Base-by-base conservation (phyloP, 1,140 invertebrate genomes). In the Philaenus spumarius region DNA sequence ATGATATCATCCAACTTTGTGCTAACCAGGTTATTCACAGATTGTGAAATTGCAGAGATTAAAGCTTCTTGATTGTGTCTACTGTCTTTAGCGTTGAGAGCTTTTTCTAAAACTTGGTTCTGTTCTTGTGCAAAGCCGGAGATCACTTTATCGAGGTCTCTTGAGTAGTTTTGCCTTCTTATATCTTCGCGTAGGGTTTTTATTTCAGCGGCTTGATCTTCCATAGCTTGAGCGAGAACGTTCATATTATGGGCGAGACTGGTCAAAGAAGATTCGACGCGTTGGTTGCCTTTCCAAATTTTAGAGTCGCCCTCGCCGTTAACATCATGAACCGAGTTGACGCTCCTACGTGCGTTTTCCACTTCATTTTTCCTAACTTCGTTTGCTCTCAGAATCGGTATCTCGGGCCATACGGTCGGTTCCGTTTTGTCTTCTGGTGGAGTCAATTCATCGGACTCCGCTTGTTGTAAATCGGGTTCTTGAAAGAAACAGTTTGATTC, bases 371-470 rank as follows among this genome's bases (percentile, higher is more conserved):
- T 69, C 7, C 64, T 62, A 7, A 73, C 70, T 47, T 76, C 73
- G 60, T 71, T 71, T 7, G 72, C 66, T 17, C 74, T 68, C 64
- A 72, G 64, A 40, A 75, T 71, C 2, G 76, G 75, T 43, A 78
- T 73, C 66, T 76, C 73, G 3, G 72, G 71, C 78, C 78, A 60
- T 37, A 15, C 52, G 1, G 52, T 59, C 43, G 20, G 48, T 6
- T 66, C 62, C 4, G 57, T 23, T 51, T 70, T 62, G 7, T 60
- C 60, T 20, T 72, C 68, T 7, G 47, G 58, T 46, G 52, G 39
- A 35, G 53, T 54, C 37, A 59, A 57, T 12, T 62, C 53, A 55
- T 58, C 48, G 7, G 19, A 15, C 14, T 48, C 26, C 39, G 30
- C 34, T 40, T 48, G 45, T 45, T n/a, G 55, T 2, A 23, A 34